Evolutionary conservation across 2,113 vertebrate species (phyloP), one percentile per base, ranked within the genome.

Genomic region (Pampusana beccarii): DNA sequence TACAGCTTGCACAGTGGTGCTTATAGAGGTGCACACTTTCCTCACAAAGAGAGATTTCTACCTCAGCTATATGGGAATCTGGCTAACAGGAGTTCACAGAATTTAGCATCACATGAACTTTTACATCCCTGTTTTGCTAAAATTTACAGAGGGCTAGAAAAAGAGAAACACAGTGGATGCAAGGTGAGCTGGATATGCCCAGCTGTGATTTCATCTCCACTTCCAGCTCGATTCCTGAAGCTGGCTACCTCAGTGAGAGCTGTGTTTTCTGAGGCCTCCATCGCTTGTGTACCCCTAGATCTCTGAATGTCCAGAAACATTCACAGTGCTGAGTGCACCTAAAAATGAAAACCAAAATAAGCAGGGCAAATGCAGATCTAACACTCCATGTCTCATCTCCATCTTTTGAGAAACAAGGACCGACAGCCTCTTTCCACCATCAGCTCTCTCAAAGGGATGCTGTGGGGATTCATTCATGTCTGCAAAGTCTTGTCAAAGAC

Each of bases 1-100:
- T 93, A 50, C 78, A 69, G 89, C 88, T 93, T 64, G 90, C 87
- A 90, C 74, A 93, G 46, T 25, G 81, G 95, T 90, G 93, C 78
- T 94, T 72, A 88, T 1, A 92, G 92, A 94, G 85, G 79, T 86
- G 87, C 71, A 77, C 78, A 9, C 56, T 94, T 71, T 69, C 62
- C 71, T 91, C 91, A 92, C 69, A 86, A 92, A 89, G 80, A n/a
- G 80, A 20, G 73, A 81, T 51, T 91, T 89, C 83, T 91, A 34
- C 70, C 70, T 92, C 70, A 80, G 54, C 56, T 78, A 3, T 21
- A 54, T 80, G 67, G 62, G 80, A 88, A 82, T 36, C 42, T 65
- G 36, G 31, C 15, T 66, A 90, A 85, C 28, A 31, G 25, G 18
- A 29, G 50, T 61, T 57, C 66, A 65, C 31, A 64, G n/a, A 77